Percentiles rank a stretch among this genome's conserved stretches.
Evolutionary conservation across 2,113 vertebrate genomes (phyloP).

Genomic region (Corydoras sp.): DNA sequence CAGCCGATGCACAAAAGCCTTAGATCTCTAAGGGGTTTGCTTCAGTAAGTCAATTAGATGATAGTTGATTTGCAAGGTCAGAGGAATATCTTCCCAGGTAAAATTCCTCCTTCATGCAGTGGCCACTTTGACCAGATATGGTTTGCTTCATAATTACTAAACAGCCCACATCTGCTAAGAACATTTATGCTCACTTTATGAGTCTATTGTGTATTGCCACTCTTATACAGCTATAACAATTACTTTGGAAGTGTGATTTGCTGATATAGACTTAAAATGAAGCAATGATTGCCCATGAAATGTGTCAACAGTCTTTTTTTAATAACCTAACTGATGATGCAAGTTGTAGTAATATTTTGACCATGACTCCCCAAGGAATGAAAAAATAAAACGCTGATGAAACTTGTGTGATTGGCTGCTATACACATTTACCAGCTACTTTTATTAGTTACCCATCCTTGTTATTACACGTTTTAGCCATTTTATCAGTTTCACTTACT

Average conservation of each 20-base stretch:
- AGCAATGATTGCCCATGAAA: constrained; percentile 12
- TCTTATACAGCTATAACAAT: background rate
- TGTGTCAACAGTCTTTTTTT: background rate
- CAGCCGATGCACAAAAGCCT: too few species aligned
- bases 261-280: constrained; percentile 12
- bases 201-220: background rate
- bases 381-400: constrained; percentile 1
- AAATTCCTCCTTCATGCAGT: constrained; percentile 20
- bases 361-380: background rate
- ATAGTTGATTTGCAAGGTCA: constrained; percentile 22
- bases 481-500: too few species aligned
- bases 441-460: too few species aligned
- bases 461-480: too few species aligned
- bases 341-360: constrained; percentile 11
- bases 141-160: constrained; percentile 7
- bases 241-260: constrained; percentile 12
- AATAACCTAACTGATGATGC: constrained; percentile 10
- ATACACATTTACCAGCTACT: background rate
- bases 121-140: constrained; percentile 10
- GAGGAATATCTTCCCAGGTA: constrained; percentile 15
- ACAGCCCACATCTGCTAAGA: background rate
- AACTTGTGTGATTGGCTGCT: constrained; percentile 12
- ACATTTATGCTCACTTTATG: constrained; percentile 10
- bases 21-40: too few species aligned
- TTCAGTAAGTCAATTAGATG: constrained; percentile 18